These are phyloP conservation scores for Adelosebastes latens DNA, from an alignment of 2,797 vertebrate species.

Conservation along the genomic window DNA sequence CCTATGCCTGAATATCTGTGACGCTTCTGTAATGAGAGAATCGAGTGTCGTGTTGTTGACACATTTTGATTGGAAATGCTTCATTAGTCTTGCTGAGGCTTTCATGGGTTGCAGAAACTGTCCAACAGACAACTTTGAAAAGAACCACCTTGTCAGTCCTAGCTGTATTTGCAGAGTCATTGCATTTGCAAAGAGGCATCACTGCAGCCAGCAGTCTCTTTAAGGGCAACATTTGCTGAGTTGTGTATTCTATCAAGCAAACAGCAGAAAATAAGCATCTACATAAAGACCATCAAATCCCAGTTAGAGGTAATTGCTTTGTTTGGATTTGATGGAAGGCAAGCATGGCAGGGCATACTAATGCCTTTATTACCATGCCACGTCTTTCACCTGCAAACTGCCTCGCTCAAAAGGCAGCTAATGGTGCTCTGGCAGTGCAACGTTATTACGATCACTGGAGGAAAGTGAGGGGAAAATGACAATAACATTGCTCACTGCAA, in stretches of 20 bases:
- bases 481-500: constrained; percentile 19
- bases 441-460: background rate
- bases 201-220: background rate
- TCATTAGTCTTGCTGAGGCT: background rate
- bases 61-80: background rate
- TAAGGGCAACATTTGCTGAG: constrained; percentile 5
- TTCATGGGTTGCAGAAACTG: background rate
- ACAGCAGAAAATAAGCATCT: constrained; percentile 20
- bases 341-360: constrained; percentile 4
- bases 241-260: constrained; percentile 22
- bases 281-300: constrained; percentile 38
- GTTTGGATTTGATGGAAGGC: constrained; percentile 28
- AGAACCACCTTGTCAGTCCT: background rate
- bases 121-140: background rate
- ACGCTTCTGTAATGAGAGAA: background rate
- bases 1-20: background rate
- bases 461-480: constrained; percentile 18
- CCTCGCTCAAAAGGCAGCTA: constrained; percentile 17
- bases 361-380: constrained; percentile 24
- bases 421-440: background rate
- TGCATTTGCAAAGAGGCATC: background rate
- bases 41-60: background rate
- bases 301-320: constrained; percentile 28
- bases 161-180: background rate
- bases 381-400: constrained; percentile 28